Base-by-base conservation (phyloP, 2,113 vertebrate genomes). In the Cepphus grylle region DNA sequence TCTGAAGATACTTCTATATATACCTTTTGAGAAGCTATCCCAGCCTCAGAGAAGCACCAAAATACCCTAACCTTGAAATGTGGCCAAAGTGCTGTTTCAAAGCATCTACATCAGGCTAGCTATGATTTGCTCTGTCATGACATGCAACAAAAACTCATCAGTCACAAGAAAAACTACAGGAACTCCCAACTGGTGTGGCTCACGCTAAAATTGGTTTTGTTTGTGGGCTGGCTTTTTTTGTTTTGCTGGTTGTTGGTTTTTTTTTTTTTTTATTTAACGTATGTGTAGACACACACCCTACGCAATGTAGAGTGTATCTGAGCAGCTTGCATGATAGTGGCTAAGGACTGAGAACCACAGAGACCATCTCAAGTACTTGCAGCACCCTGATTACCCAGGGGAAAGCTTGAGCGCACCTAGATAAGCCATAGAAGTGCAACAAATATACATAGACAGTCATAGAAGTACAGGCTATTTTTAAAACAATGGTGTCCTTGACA, bases 111-210 rank as follows among this genome's bases (percentile, higher is more conserved):
- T 22, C n/a, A 29, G 25, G 10, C 27, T n/a, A 6, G 4, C 20
- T 47, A 26, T 11, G 5, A 61, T n/a, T 27, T 36, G 20, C n/a
- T 49, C 8, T 4, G 21, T 20, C 4, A 0, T 3, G 12, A 47
- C 22, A 26, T 2, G 1, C 20, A 79, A n/a, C 34, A 83, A 32
- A 63, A 87, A 17, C 29, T 77, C 49, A 65, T 32, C 55, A 62
- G 26, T 8, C 45, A 38, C 36, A 62, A 61, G 22, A 45, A 58
- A 58, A 87, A 40, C 10, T 0, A 56, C 21, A 43, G 67, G 3
- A 40, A 34, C 38, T 43, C n/a, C 15, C 2, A 63, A 8, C 29
- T 11, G 3, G 7, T 8, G 20, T 5, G 8, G 45, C 36, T 56
- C 47, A 27, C 7, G 8, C 23, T 26, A n/a, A 81, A 65, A 59